Evolutionary conservation across 2,113 vertebrate species (phyloP).

Genomic region (Caretta caretta): DNA sequence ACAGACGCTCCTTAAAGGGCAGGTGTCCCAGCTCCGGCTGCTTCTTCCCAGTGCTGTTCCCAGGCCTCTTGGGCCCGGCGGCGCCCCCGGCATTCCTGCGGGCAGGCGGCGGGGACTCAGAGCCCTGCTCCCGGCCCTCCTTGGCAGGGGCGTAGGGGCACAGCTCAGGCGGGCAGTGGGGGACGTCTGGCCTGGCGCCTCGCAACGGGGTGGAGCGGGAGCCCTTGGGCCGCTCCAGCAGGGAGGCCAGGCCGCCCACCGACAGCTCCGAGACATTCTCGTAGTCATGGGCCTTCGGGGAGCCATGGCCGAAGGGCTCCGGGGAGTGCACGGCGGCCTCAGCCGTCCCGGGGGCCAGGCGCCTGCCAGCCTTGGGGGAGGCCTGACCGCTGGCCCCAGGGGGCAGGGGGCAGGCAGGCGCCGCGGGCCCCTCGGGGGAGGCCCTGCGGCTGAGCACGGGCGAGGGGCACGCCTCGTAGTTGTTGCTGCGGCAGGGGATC

Average conservation of each 20-base stretch:
- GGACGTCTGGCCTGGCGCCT: constrained; percentile 21
- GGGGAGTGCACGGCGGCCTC: constrained; percentile 35
- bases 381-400: background rate
- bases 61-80: constrained; percentile 75
- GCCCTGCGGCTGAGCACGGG: constrained; percentile 82
- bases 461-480: constrained; percentile 89
- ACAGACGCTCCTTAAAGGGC: constrained; percentile 89
- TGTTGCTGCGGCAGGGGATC: constrained; percentile 92
- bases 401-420: constrained; percentile 25
- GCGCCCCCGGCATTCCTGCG: constrained; percentile 63
- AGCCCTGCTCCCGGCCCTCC: constrained; percentile 54
- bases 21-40: constrained; percentile 82
- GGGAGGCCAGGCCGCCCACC: constrained; percentile 25
- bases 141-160: background rate
- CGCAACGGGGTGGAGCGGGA: background rate
- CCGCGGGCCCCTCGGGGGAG: constrained; percentile 60
- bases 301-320: constrained; percentile 23
- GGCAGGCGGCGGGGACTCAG: constrained; percentile 63
- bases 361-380: constrained; percentile 36
- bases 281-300: constrained; percentile 60
- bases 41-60: constrained; percentile 74
- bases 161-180: constrained; percentile 36
- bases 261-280: constrained; percentile 76
- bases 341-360: constrained; percentile 36
- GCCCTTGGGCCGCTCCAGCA: constrained; percentile 40